A percentile compares a stretch with the other conserved stretches of the same genome.
These are phyloP conservation scores for Parnassius mnemosyne DNA, from an alignment of 2,888 invertebrate species.

Conservation along the genomic window DNA sequence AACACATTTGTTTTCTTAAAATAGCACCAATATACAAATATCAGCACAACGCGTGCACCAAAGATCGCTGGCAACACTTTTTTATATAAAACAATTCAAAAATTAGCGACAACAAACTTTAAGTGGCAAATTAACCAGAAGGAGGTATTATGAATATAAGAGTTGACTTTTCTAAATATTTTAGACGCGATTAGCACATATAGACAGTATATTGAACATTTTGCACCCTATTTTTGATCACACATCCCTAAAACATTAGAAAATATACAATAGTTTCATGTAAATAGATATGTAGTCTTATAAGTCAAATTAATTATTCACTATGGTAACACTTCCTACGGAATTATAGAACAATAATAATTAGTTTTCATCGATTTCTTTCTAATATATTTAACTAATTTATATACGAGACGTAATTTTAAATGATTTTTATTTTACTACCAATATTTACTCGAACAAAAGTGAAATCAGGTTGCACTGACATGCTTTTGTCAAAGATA, in stretches of 20 bases:
- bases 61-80: constrained; percentile 46
- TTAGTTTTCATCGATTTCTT: neutral
- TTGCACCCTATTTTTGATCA: constrained; percentile 60
- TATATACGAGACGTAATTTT: neutral
- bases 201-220: constrained; percentile 47
- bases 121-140: constrained; percentile 42
- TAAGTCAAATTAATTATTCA: constrained; percentile 62
- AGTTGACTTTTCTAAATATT: constrained; percentile 23
- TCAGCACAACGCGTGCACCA: constrained; percentile 58
- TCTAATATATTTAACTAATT: constrained; percentile 6
- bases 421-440: constrained; percentile 1
- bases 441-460: constrained; percentile 2
- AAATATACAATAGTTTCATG: constrained; percentile 65
- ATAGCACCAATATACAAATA: constrained; percentile 77
- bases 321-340: constrained; percentile 75
- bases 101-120: constrained; percentile 55
- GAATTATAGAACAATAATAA: constrained; percentile 43
- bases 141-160: constrained; percentile 34
- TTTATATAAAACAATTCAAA: constrained; percentile 45
- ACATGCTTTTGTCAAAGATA: constrained; percentile 17
- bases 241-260: constrained; percentile 56
- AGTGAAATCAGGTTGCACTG: neutral
- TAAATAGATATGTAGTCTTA: constrained; percentile 69
- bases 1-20: constrained; percentile 54
- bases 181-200: constrained; percentile 30